A percentile compares a stretch with the other conserved stretches of the same genome.
Conservation (phyloP, 2,113 vertebrate genomes). For the Halichoerus grypus region DNA sequence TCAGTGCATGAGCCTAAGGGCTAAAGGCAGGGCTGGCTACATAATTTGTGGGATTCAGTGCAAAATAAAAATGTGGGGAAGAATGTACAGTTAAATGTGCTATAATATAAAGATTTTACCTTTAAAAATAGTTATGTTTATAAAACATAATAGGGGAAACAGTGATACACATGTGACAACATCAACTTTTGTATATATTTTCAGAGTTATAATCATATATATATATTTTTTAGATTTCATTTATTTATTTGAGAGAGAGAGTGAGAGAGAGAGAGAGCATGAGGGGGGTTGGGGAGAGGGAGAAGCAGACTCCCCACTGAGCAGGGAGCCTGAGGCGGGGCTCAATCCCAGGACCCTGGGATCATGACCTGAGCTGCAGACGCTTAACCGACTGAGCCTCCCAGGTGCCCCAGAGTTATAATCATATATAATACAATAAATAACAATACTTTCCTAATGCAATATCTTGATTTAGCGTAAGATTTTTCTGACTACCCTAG, state of each 20-base stretch:
- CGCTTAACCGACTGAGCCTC: too few relatives aligned
- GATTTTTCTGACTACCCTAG: not conserved
- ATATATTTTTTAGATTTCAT: not conserved
- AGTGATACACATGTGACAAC: not conserved
- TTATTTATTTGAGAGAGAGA: too few relatives aligned
- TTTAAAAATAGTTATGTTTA: not conserved
- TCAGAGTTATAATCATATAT: not conserved
- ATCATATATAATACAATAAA: constrained; percentile 31
- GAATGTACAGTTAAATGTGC: not conserved
- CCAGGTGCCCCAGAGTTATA: not conserved
- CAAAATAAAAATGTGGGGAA: not conserved
- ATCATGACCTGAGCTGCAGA: too few relatives aligned
- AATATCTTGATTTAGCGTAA: not conserved
- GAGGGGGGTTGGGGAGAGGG: too few relatives aligned
- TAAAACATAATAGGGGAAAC: not conserved
- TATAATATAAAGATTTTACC: not conserved
- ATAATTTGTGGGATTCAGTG: not conserved
- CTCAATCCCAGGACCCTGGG: too few relatives aligned
- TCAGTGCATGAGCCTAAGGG: not conserved
- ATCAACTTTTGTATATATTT: not conserved
- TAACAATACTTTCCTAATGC: not conserved
- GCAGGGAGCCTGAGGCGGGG: too few relatives aligned
- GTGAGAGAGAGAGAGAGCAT: too few relatives aligned
- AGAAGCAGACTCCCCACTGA: too few relatives aligned
- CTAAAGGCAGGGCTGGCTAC: not conserved